Evolutionary conservation across 1,140 invertebrate species (phyloP).

Genomic region (Ceratoteleas bidentatus): DNA sequence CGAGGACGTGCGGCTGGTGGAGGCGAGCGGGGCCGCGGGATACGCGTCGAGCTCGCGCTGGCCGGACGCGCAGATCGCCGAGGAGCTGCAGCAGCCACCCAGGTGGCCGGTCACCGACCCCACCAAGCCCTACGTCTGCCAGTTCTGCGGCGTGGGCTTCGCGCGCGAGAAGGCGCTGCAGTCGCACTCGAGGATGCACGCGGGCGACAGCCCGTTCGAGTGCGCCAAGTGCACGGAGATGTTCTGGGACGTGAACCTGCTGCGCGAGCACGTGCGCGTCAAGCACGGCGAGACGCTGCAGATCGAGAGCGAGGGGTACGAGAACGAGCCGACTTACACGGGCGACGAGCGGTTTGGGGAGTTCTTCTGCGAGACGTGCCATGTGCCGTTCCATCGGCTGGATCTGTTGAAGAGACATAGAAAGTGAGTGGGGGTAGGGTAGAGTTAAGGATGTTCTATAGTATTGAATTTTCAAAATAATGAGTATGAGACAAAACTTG

Average conservation of each 20-base stretch:
- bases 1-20: constrained; percentile 78
- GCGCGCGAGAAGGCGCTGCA: constrained; percentile 89
- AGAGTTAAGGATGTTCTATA: no score
- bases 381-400: constrained; percentile 87
- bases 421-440: constrained; percentile 73
- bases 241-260: constrained; percentile 87
- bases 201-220: constrained; percentile 88
- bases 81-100: constrained; percentile 69
- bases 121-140: constrained; percentile 89
- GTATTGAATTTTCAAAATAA: no score
- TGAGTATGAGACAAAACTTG: no score
- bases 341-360: constrained; percentile 86
- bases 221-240: constrained; percentile 89
- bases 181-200: constrained; percentile 87
- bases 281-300: constrained; percentile 81
- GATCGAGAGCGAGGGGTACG: constrained; percentile 79
- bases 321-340: constrained; percentile 83
- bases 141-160: constrained; percentile 89
- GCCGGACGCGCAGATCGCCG: constrained; percentile 71
- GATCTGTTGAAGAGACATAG: constrained; percentile 87
- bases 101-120: constrained; percentile 86
- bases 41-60: constrained; percentile 77
- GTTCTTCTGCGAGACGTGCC: constrained; percentile 89
- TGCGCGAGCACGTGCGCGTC: constrained; percentile 85
- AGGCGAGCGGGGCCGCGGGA: constrained; percentile 75